phyloP scores from a whole-genome alignment of 1,140 invertebrate species.

The Bemisia tabaci region DNA sequence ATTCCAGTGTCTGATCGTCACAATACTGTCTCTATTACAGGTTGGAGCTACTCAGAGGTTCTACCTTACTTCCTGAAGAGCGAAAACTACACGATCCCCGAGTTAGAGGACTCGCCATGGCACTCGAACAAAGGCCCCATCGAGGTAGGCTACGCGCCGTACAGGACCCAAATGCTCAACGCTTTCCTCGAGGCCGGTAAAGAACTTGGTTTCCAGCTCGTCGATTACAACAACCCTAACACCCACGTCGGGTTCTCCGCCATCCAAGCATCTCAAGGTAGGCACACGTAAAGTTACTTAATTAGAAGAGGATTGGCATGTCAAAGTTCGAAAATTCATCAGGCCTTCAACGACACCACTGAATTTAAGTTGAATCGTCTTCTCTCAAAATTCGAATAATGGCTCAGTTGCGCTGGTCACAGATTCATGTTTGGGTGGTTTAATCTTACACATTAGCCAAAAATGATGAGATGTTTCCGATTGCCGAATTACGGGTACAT shows the following conservation, averaged over 20 bases:
- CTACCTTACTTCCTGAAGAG: conserved; percentile 42
- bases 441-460: too few species aligned
- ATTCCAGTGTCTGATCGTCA: too few species aligned
- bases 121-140: conserved; percentile 25
- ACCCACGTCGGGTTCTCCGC: conserved; percentile 32
- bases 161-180: conserved; percentile 22
- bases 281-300: too few species aligned
- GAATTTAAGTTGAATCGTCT: too few species aligned
- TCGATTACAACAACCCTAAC: conserved; percentile 36
- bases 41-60: conserved; percentile 43
- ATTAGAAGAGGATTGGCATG: too few species aligned
- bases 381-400: too few species aligned
- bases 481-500: too few species aligned
- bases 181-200: conserved; percentile 37
- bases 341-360: too few species aligned
- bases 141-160: conserved; percentile 19
- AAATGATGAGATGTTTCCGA: too few species aligned
- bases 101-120: conserved; percentile 28
- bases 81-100: conserved; percentile 29
- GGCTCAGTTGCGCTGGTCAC: too few species aligned
- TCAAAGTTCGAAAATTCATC: too few species aligned
- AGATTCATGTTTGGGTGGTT: too few species aligned
- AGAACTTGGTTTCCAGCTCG: conserved; percentile 35
- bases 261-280: conserved; percentile 27
- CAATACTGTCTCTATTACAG: conserved; percentile 24